Conservation (phyloP, 2,797 vertebrate species). For the Semaprochilodus insignis region DNA sequence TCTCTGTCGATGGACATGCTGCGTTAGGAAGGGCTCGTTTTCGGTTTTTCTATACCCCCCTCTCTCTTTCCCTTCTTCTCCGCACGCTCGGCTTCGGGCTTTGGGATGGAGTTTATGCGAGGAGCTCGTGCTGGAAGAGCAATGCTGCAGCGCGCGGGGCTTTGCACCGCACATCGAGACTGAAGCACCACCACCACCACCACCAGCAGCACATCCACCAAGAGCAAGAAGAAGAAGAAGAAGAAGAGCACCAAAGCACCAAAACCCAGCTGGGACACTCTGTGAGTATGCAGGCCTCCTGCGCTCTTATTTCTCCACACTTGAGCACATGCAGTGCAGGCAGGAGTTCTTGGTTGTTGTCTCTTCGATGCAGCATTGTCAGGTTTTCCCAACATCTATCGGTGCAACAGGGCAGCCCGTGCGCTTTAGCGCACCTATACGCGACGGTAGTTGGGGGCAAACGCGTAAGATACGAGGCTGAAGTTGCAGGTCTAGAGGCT, state of each 20-base stretch:
- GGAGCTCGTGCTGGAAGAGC: constrained; percentile 7
- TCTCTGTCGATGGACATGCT: neutral
- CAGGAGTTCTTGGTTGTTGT: neutral
- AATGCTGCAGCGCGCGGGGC: neutral
- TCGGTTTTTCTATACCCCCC: neutral
- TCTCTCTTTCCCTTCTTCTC: neutral
- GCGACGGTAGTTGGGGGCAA: neutral
- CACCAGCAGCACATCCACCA: neutral
- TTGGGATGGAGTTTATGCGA: constrained; percentile 71
- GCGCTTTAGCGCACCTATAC: too few relatives aligned
- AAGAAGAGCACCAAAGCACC: neutral
- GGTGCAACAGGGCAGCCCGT: neutral
- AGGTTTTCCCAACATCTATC: neutral
- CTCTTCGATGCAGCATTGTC: too few relatives aligned
- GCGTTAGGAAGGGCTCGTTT: neutral
- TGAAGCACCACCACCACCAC: neutral
- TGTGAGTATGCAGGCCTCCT: neutral
- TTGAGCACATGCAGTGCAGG: neutral
- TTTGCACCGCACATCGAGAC: neutral
- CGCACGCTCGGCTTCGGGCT: constrained; percentile 28
- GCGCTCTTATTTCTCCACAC: neutral
- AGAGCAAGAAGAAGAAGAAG: neutral
- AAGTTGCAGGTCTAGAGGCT: neutral
- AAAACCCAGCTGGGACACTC: neutral
- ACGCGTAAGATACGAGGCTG: neutral